These are phyloP conservation scores for Patiria miniata DNA, from an alignment of 35 echinoderm and acorn worm species.

Conservation along the genomic window DNA sequence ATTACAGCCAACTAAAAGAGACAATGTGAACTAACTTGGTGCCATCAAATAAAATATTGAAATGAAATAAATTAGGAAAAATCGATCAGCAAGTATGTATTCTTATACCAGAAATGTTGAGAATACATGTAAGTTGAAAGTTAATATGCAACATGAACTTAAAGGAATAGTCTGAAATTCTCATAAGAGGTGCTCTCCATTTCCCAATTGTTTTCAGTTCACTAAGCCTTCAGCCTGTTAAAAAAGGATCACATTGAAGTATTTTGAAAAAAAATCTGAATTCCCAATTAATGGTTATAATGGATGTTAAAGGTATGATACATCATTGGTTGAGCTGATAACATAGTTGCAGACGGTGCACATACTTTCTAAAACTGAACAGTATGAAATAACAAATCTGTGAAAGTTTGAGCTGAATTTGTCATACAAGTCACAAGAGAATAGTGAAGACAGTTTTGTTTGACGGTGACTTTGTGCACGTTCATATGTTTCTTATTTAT, in stretches of 20 bases:
- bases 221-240: background rate
- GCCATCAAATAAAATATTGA: background rate
- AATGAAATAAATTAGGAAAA: background rate
- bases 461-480: background rate
- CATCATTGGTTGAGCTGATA: too few relatives aligned
- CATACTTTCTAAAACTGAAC: too few relatives aligned
- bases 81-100: background rate
- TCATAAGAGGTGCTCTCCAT: background rate
- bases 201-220: background rate
- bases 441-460: background rate
- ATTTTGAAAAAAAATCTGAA: too few relatives aligned
- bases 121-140: background rate
- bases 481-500: too few relatives aligned
- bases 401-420: too few relatives aligned
- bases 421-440: too few relatives aligned
- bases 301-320: too few relatives aligned
- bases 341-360: too few relatives aligned
- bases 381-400: too few relatives aligned
- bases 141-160: background rate
- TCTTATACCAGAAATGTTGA: too few relatives aligned
- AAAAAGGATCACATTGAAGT: background rate
- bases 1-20: background rate
- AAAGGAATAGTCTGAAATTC: background rate
- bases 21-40: background rate
- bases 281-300: too few relatives aligned